Conservation (phyloP, 2,113 vertebrate genomes). For the Dasyornis broadbenti region DNA sequence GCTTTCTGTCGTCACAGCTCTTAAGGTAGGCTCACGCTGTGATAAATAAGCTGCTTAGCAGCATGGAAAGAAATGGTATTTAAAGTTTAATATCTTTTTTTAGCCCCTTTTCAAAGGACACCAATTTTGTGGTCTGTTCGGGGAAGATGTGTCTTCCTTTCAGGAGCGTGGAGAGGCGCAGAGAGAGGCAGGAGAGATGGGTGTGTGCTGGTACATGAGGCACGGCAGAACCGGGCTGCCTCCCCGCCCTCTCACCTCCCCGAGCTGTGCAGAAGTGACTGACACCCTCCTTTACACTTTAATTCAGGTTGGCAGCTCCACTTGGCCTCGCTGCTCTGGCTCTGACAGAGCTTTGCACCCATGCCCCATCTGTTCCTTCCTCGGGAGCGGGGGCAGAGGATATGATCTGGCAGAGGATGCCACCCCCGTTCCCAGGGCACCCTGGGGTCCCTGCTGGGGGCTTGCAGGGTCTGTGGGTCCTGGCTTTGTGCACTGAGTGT, state of each 20-base stretch:
- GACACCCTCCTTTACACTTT: slow-evolving; percentile 33
- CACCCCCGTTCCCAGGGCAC: not conserved
- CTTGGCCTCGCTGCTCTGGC: not conserved
- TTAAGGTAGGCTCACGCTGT: slow-evolving; percentile 71
- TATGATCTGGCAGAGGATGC: not conserved
- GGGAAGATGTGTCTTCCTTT: slow-evolving; percentile 31
- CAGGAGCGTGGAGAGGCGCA: not conserved
- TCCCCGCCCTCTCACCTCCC: not conserved
- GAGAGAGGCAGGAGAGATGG: not conserved
- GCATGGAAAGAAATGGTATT: slow-evolving; percentile 68
- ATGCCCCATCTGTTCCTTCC: not conserved
- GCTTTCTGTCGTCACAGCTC: slow-evolving; percentile 60
- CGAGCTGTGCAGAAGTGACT: not conserved
- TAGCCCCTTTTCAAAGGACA: slow-evolving; percentile 56
- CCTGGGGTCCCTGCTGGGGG: not conserved
- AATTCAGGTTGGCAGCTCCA: slow-evolving; percentile 28
- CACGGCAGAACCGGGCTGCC: not conserved
- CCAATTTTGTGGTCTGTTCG: slow-evolving; percentile 51
- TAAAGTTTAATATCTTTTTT: slow-evolving; percentile 69
- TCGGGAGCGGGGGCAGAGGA: not conserved
- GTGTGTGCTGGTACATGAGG: not conserved
- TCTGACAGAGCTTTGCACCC: not conserved
- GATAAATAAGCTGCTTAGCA: slow-evolving; percentile 76
- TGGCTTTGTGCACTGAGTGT: not conserved
- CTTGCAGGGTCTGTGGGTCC: not conserved